Evolutionary conservation across 2,888 invertebrate species (phyloP).

Genomic region (Xestoiulus laeticollis): DNA sequence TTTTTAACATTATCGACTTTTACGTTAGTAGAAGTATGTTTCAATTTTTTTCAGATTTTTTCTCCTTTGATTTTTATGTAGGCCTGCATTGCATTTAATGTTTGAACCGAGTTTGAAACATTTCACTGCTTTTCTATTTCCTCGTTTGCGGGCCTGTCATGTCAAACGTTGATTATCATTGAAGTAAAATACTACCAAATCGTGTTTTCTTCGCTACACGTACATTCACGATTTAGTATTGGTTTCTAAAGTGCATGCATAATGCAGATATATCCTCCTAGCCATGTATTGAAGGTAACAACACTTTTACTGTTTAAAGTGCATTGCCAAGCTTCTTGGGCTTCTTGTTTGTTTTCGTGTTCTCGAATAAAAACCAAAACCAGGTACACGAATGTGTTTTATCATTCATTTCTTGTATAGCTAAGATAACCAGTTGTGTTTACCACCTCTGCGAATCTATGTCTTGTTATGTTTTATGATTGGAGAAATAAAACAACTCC

Average conservation of each 20-base stretch:
- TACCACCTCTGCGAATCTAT: neutral
- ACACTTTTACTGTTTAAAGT: neutral
- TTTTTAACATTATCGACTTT: slow-evolving; percentile 22
- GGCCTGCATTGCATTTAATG: neutral
- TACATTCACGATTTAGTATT: slow-evolving; percentile 29
- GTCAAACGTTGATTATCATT: slow-evolving; percentile 37
- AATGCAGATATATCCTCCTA: neutral
- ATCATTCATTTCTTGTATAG: neutral
- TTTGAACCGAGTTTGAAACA: neutral
- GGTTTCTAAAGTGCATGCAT: slow-evolving; percentile 37
- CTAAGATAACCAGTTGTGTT: neutral
- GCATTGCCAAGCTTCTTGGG: slow-evolving; percentile 6
- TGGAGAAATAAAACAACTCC: neutral
- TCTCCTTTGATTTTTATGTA: neutral
- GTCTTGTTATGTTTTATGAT: neutral
- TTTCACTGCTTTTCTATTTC: slow-evolving; percentile 15
- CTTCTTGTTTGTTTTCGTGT: neutral
- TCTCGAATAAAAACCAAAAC: neutral
- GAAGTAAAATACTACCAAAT: slow-evolving; percentile 29
- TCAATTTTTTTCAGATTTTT: neutral
- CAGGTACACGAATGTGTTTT: neutral
- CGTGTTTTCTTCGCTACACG: neutral
- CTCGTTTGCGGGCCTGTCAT: slow-evolving; percentile 34
- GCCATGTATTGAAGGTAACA: neutral
- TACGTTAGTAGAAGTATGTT: neutral